Evolutionary conservation across 1,140 invertebrate species (phyloP).

Genomic region (Solenopsis fugax): DNA sequence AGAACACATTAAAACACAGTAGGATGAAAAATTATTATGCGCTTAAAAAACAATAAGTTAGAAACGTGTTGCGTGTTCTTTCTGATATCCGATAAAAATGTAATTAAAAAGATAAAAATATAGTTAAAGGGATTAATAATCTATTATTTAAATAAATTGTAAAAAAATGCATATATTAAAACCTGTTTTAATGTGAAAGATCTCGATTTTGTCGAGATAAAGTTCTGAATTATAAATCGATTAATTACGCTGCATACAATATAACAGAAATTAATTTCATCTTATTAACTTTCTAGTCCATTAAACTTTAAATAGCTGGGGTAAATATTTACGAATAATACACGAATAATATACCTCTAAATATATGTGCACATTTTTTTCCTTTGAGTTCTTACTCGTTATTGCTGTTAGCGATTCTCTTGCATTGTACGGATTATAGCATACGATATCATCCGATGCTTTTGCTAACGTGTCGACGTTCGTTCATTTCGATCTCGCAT

Average conservation of each 20-base stretch:
- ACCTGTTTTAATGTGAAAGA: background rate
- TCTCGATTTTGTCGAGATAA: background rate
- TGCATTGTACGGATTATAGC: background rate
- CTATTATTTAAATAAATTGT: constrained; percentile 32
- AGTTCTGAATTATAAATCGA: background rate
- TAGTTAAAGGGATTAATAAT: constrained; percentile 28
- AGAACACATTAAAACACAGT: background rate
- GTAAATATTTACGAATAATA: background rate
- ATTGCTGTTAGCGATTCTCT: background rate
- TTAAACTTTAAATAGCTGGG: background rate
- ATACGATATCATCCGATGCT: background rate
- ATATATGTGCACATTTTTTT: background rate
- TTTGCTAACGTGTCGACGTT: background rate
- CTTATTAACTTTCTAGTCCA: background rate
- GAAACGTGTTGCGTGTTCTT: constrained; percentile 11
- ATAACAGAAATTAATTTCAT: constrained; percentile 3
- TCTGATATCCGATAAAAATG: constrained; percentile 14
- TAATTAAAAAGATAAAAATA: constrained; percentile 32
- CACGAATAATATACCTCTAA: background rate
- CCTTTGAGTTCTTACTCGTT: background rate
- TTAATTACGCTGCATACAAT: background rate
- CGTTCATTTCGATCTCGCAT: constrained; percentile 8
- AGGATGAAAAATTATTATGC: background rate
- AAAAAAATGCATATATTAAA: constrained; percentile 1
- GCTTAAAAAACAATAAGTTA: background rate